Percentiles rank a stretch among this genome's conserved stretches.
These are phyloP conservation scores for Axis porcinus DNA, from an alignment of 2,113 vertebrate genomes.

Conservation along the genomic window DNA sequence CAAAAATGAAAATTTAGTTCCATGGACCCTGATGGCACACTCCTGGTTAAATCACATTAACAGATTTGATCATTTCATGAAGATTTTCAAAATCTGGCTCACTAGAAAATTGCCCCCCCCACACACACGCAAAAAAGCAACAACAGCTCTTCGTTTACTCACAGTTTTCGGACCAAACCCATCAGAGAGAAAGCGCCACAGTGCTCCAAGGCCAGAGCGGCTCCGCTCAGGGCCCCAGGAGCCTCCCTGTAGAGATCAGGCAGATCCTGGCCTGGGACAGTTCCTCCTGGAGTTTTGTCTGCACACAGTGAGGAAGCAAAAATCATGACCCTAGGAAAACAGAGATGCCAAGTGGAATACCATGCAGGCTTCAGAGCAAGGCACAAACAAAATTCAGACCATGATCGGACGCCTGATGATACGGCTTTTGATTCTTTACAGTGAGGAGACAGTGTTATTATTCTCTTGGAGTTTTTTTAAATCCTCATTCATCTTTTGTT, in stretches of 20 bases:
- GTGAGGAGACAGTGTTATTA: neutral
- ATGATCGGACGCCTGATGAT: neutral
- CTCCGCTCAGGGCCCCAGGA: neutral
- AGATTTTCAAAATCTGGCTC: neutral
- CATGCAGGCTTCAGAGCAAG: neutral
- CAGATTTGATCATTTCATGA: neutral
- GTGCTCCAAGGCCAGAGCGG: accelerated
- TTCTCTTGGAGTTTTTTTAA: neutral
- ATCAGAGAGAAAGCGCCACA: neutral
- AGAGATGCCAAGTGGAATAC: neutral
- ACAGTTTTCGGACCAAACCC: neutral
- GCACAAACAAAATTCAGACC: neutral
- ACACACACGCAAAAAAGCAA: neutral
- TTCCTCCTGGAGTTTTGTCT: neutral
- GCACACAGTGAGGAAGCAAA: neutral
- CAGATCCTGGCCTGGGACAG: neutral
- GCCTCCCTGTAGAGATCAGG: accelerated
- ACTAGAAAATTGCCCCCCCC: neutral
- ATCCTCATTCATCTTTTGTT: neutral
- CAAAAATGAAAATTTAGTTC: neutral
- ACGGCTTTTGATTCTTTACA: neutral
- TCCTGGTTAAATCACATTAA: neutral
- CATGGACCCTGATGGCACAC: neutral
- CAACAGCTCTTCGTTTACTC: neutral
- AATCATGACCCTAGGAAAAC: neutral